Base-by-base conservation (phyloP, 2,113 vertebrate species). In the Corvus moneduloides region DNA sequence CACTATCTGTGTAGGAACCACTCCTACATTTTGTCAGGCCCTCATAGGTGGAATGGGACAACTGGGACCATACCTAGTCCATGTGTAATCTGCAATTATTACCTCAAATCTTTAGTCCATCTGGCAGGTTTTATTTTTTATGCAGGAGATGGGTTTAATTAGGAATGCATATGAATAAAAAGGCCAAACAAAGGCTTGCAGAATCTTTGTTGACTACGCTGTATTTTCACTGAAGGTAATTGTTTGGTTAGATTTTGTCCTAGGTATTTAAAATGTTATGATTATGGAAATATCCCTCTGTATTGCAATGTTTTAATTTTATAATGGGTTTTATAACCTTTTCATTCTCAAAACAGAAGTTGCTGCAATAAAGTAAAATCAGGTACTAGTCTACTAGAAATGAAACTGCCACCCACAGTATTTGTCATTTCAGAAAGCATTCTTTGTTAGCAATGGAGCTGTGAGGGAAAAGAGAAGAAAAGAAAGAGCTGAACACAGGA, bases 61-160 rank as follows among this genome's bases (percentile, higher is more conserved):
- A 33, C n/a, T 35, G 79, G 75, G 82, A 91, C 59, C 44, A 41
- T 89, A 52, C 22, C 22, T 95, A 56, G 55, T 44, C 52, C 19
- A 11, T 78, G 24, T 75, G 77, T 80, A 93, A 94, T 92, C 37
- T 88, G 72, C 83, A 95, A 96, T 86, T 84, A 95, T 95, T 93
- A 35, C 63, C 43, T 90, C 52, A 71, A 81, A 77, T 84, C 52
- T 91, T 90, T 55, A 69, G 59, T 83, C 93, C 78, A 90, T 93
- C 93, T 95, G 95, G 81, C 51, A 84, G 75, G 35, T 71, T 94
- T 94, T 87, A 63, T 89, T 91, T 66, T n/a, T 81, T 87, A 48
- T 63, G 86, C 24, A 66, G 26, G 83, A 54, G 33, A 61, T 26
- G 32, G 43, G 43, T 87, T 89, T 59, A 93, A 58, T 79, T 76